These are phyloP conservation scores for Cichladusa arquata DNA, from an alignment of 2,113 vertebrate genomes.

Conservation along the genomic window DNA sequence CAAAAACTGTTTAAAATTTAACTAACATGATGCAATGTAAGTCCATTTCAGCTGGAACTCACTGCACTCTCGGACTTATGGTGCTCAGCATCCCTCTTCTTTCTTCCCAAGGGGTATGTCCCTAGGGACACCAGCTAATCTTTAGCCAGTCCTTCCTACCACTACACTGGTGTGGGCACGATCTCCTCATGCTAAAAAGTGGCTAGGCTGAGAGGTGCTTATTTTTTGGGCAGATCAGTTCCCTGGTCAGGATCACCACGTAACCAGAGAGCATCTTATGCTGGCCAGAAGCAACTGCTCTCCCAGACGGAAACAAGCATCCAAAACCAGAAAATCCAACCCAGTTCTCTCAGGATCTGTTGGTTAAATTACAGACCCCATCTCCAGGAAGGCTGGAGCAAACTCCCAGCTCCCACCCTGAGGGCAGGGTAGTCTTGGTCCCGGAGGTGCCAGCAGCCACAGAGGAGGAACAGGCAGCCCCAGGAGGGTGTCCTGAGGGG, in stretches of 20 bases:
- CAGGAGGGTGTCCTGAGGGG: neutral
- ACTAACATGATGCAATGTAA: neutral
- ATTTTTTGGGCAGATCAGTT: neutral
- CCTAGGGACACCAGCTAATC: neutral
- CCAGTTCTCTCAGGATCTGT: neutral
- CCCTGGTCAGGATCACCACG: neutral
- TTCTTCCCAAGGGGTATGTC: neutral
- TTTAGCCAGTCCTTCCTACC: neutral
- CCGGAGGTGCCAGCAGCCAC: neutral
- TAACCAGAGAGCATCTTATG: neutral
- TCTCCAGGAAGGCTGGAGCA: neutral
- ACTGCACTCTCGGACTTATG: fast-evolving
- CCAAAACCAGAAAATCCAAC: neutral
- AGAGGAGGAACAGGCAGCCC: neutral
- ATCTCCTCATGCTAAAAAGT: neutral
- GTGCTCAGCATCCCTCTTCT: neutral
- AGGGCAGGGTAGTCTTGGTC: neutral
- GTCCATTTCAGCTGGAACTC: neutral
- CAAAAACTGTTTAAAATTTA: neutral
- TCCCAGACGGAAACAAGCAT: neutral
- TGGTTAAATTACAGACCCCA: neutral
- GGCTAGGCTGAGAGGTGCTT: neutral
- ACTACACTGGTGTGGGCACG: fast-evolving
- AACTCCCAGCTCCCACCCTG: fast-evolving
- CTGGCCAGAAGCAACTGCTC: neutral